A percentile compares a stretch with the other conserved stretches of the same genome.
These are phyloP conservation scores for Pangasianodon hypophthalmus DNA, from an alignment of 2,113 vertebrate species.

Conservation along the genomic window DNA sequence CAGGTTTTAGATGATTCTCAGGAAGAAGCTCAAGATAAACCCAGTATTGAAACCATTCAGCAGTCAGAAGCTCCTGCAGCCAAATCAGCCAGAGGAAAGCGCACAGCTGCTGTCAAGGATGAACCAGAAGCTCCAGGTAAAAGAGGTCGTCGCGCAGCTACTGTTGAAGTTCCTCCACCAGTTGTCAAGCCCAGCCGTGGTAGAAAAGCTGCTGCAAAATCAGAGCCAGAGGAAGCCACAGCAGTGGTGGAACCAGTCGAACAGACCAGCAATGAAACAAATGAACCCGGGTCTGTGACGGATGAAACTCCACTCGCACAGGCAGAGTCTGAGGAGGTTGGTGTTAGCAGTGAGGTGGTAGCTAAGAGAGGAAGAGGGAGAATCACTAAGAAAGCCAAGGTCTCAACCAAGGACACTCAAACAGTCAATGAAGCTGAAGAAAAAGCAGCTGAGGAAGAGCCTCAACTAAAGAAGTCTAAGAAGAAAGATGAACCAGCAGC, in stretches of 20 bases:
- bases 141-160: slow-evolving; percentile 38
- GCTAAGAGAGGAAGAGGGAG: slow-evolving; percentile 48
- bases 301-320: background rate
- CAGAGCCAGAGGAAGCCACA: background rate
- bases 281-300: background rate
- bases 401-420: slow-evolving; percentile 28
- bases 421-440: background rate
- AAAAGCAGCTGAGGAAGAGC: background rate
- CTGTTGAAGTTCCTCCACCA: background rate
- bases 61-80: background rate
- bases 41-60: background rate
- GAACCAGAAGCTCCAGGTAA: slow-evolving; percentile 42
- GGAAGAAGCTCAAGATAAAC: background rate
- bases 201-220: slow-evolving; percentile 31
- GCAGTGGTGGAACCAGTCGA: background rate
- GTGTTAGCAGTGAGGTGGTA: background rate
- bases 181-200: slow-evolving; percentile 30
- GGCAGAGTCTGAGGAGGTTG: background rate
- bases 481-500: background rate
- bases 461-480: background rate
- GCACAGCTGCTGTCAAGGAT: background rate
- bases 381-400: slow-evolving; percentile 39
- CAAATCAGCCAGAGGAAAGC: slow-evolving; percentile 25
- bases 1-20: background rate
- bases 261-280: slow-evolving; percentile 13